These are phyloP conservation scores for Astyanax mexicanus DNA, from an alignment of 2,797 vertebrate genomes.

Conservation along the genomic window DNA sequence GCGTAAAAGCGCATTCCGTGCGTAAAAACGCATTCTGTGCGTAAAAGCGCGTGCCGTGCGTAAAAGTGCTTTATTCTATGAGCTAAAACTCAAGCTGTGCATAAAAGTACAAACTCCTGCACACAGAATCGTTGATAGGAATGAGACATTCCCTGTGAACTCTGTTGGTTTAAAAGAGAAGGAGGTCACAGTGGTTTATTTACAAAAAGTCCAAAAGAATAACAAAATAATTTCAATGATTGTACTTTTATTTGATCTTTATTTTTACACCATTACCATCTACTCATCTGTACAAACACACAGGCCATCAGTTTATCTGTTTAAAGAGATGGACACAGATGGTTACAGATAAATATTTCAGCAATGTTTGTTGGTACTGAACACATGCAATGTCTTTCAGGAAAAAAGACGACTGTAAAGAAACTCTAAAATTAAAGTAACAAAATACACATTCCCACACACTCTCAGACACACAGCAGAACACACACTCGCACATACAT, in stretches of 20 bases:
- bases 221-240: not conserved
- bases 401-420: slow-evolving; percentile 19
- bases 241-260: slow-evolving; percentile 45
- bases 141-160: too few species aligned
- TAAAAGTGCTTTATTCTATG: too few species aligned
- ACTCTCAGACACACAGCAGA: slow-evolving; percentile 26
- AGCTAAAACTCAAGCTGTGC: too few species aligned
- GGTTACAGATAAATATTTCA: slow-evolving; percentile 35
- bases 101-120: too few species aligned
- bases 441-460: slow-evolving; percentile 8
- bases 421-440: slow-evolving; percentile 28
- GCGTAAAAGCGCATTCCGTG: too few species aligned
- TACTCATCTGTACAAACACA: slow-evolving; percentile 50
- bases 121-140: too few species aligned
- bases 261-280: slow-evolving; percentile 47
- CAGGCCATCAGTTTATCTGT: slow-evolving; percentile 12
- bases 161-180: too few species aligned
- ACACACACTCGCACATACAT: slow-evolving; percentile 46
- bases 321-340: slow-evolving; percentile 19
- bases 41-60: too few species aligned
- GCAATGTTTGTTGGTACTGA: slow-evolving; percentile 20
- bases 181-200: too few species aligned
- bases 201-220: too few species aligned
- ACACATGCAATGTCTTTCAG: slow-evolving; percentile 48
- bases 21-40: too few species aligned